phyloP scores from a whole-genome alignment of 2,797 vertebrate species.

The Chiroxiphia lanceolata region DNA sequence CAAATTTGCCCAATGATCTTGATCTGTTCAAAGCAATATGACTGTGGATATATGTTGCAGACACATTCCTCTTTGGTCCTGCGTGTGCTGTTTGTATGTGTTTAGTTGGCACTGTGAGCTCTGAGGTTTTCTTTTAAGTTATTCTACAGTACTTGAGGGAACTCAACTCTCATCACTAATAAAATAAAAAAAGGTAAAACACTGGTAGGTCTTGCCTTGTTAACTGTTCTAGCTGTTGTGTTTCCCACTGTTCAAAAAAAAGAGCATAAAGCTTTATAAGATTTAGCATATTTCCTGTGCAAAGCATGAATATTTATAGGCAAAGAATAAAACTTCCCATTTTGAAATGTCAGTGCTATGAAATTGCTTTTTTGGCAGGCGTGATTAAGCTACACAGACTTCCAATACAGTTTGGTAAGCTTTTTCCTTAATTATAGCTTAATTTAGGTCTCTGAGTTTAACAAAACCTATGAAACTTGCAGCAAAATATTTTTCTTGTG shows the following conservation, averaged over 20 bases:
- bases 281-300: slow-evolving; percentile 13
- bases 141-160: neutral
- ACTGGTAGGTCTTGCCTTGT: neutral
- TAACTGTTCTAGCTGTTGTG: slow-evolving; percentile 17
- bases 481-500: slow-evolving; percentile 33
- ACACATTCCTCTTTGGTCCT: neutral
- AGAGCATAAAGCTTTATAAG: slow-evolving; percentile 1
- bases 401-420: slow-evolving; percentile 47
- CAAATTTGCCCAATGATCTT: neutral
- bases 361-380: slow-evolving; percentile 40
- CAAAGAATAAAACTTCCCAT: slow-evolving; percentile 28
- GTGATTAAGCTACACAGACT: neutral
- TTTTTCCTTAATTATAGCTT: slow-evolving; percentile 40
- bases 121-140: slow-evolving; percentile 31
- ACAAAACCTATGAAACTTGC: neutral
- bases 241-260: slow-evolving; percentile 7
- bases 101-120: neutral
- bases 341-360: slow-evolving; percentile 26
- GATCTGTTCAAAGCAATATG: neutral
- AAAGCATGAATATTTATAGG: slow-evolving; percentile 43
- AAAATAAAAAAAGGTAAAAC: slow-evolving; percentile 29
- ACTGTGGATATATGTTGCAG: neutral
- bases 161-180: neutral
- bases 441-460: slow-evolving; percentile 1
- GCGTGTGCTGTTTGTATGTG: neutral